Percentiles rank a stretch among this genome's conserved stretches.
These are phyloP conservation scores for Zapornia atra DNA, from an alignment of 2,113 vertebrate genomes.

Conservation along the genomic window DNA sequence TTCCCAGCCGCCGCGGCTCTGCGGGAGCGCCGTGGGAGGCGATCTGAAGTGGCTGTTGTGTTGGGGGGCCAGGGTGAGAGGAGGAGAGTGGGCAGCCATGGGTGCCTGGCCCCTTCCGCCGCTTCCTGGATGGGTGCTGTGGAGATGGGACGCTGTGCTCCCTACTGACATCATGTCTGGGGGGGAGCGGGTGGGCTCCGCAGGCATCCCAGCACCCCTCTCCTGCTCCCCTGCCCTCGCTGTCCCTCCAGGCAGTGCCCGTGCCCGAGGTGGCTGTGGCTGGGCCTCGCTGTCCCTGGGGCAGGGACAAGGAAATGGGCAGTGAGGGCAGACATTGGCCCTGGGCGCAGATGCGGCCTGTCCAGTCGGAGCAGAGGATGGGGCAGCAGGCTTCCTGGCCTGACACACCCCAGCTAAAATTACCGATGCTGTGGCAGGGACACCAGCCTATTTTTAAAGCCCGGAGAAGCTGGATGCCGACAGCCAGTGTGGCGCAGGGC, in stretches of 20 bases:
- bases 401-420: constrained; percentile 36
- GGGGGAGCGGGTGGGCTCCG: neutral
- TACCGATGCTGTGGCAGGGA: neutral
- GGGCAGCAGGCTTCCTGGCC: accelerated
- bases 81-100: neutral
- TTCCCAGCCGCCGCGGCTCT: constrained; percentile 21
- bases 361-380: neutral
- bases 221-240: neutral
- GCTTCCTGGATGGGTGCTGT: accelerated
- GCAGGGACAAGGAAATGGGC: neutral
- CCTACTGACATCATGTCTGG: neutral
- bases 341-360: accelerated
- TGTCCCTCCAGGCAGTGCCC: accelerated
- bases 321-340: neutral
- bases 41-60: neutral
- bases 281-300: accelerated
- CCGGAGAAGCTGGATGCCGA: neutral
- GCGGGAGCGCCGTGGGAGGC: constrained; percentile 30
- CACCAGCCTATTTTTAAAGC: constrained; percentile 43
- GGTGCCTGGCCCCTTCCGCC: accelerated
- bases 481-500: neutral
- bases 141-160: neutral
- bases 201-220: neutral
- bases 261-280: neutral
- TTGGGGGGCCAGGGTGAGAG: neutral